Conservation (phyloP, 2,797 vertebrate species). For the Masticophis lateralis region DNA sequence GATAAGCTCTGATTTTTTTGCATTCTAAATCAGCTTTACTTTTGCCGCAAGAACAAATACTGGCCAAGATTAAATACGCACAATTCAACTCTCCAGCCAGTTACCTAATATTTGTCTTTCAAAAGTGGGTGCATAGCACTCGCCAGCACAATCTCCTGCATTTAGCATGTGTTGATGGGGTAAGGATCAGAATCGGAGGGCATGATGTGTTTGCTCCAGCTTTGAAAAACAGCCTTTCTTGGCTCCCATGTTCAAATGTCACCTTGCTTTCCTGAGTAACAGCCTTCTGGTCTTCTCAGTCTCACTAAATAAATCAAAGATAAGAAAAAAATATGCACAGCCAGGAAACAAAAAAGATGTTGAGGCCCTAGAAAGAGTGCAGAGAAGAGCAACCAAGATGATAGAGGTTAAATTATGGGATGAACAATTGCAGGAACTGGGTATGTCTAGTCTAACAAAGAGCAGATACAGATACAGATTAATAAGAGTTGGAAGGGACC, state of each 20-base stretch:
- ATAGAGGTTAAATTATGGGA: background rate
- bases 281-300: background rate
- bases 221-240: slow-evolving; percentile 33
- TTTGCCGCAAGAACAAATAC: slow-evolving; percentile 13
- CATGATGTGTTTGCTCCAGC: background rate
- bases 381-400: background rate
- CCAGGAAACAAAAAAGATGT: background rate
- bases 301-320: background rate
- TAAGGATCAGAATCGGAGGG: slow-evolving; percentile 2
- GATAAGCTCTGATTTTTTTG: background rate
- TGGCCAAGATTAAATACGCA: background rate
- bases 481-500: too few relatives aligned
- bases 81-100: background rate
- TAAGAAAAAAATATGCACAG: background rate
- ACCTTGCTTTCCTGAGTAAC: slow-evolving; percentile 54
- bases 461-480: too few relatives aligned
- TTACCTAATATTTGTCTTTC: slow-evolving; percentile 34
- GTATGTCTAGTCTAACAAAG: background rate
- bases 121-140: background rate
- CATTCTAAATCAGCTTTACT: background rate
- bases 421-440: background rate
- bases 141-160: background rate
- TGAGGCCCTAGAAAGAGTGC: background rate
- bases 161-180: background rate
- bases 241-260: slow-evolving; percentile 43